phyloP scores from a whole-genome alignment of 2,113 vertebrate genomes.

The Ivindomyrus marchei region DNA sequence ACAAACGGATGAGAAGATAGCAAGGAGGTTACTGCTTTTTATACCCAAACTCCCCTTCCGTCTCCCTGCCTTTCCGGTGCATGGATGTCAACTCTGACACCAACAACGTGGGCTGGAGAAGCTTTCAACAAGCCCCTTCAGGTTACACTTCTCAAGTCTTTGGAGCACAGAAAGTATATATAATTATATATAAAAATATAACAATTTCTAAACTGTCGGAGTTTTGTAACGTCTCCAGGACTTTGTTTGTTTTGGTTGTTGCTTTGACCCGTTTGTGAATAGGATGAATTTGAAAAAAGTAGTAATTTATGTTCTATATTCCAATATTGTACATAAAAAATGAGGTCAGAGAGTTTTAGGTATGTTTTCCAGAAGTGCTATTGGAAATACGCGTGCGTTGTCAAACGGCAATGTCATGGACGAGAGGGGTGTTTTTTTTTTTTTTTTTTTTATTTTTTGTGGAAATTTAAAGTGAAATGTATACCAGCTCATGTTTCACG shows the following conservation, averaged over 20 bases:
- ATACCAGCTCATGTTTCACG: slow-evolving; percentile 8
- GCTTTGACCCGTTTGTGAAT: slow-evolving; percentile 53
- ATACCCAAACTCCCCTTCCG: slow-evolving; percentile 12
- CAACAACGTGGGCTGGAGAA: slow-evolving; percentile 22
- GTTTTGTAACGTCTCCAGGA: slow-evolving; percentile 45
- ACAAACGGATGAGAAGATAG: slow-evolving; percentile 61
- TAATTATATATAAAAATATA: slow-evolving; percentile 37
- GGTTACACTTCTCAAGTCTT: slow-evolving; percentile 45
- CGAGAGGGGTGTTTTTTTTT: background rate
- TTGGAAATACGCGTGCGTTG: slow-evolving; percentile 34
- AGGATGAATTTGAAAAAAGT: slow-evolving; percentile 65
- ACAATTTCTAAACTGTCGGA: slow-evolving; percentile 46
- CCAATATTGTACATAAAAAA: slow-evolving; percentile 67
- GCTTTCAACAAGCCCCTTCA: slow-evolving; percentile 35
- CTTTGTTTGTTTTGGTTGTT: slow-evolving; percentile 44
- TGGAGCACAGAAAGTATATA: slow-evolving; percentile 59
- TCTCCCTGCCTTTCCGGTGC: slow-evolving; percentile 24
- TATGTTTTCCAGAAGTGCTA: slow-evolving; percentile 56
- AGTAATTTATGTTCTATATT: slow-evolving; percentile 76
- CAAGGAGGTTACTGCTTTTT: slow-evolving; percentile 49
- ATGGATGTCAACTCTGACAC: slow-evolving; percentile 24
- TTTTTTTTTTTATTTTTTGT: background rate
- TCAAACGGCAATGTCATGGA: background rate
- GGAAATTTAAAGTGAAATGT: slow-evolving; percentile 1
- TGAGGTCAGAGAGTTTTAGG: slow-evolving; percentile 56